Conservation (phyloP, 2,797 vertebrate genomes). For the Diglossa cyanea region DNA sequence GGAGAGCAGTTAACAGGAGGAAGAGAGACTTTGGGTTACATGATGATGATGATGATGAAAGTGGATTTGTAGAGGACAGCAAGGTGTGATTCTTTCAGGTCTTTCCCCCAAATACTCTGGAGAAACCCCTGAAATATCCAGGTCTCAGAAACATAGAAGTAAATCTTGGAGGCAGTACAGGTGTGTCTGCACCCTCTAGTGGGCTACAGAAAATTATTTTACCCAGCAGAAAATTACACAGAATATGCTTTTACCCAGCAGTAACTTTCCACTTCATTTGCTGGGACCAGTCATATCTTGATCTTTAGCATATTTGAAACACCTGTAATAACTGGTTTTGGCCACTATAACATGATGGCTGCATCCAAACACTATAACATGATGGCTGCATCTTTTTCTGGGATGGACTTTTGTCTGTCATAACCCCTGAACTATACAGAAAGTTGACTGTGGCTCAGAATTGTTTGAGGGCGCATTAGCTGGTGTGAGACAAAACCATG, state of each 20-base stretch:
- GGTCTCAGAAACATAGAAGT: not conserved
- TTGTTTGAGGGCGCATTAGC: not conserved
- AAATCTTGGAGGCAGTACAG: not conserved
- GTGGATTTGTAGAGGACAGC: not conserved
- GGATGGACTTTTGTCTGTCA: not conserved
- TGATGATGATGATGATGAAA: not conserved
- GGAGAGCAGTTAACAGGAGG: not conserved
- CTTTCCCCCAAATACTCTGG: not conserved
- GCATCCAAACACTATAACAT: not conserved
- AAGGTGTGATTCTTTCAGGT: not conserved
- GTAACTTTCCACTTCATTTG: not conserved
- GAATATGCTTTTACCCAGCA: not conserved
- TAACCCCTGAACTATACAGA: not conserved
- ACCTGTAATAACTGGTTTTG: not conserved
- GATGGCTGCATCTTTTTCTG: not conserved
- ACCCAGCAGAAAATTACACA: not conserved
- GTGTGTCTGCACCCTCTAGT: slow-evolving; percentile 5
- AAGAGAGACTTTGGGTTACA: not conserved
- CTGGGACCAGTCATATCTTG: not conserved
- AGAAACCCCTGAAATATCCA: not conserved
- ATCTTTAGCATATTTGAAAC: not conserved
- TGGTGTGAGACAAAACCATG: not conserved
- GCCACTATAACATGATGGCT: not conserved
- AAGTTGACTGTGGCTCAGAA: not conserved
- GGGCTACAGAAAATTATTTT: not conserved